Base-by-base conservation (phyloP, 2,888 invertebrate genomes). In the Cantharis rustica region DNA sequence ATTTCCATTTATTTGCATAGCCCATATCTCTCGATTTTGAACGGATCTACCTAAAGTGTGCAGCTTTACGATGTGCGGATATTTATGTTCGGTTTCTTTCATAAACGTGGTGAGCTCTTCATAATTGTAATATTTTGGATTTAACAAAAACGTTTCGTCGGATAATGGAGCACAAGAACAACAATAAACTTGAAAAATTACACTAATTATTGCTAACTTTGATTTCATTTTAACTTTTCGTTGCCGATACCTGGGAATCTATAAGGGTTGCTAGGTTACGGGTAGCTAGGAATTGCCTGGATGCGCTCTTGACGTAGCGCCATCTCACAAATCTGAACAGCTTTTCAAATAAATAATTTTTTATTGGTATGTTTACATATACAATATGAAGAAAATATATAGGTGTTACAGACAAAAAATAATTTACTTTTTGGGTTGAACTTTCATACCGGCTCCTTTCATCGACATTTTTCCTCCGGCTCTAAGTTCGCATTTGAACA, bases 31-130 rank as follows among this genome's bases (percentile, higher is more conserved):
- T 11, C 96, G 90, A 31, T 93, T 94, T 87, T 95, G 91, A 0
- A 95, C 93, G 0, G 97, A 96, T 85, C 94, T 93, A 0, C 99
- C 99, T 69, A 98, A 93, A 7, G 92, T 92, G 83, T 93, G 93
- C 1, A 95, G 89, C 82, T 91, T 93, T 0, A 93, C 94, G 71
- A 95, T 87, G 77, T 92, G 89, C 47, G 96, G 95, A 88, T 93
- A 94, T 0, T 90, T 89, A 61, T 89, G 86, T 80, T 91, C 91
- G 47, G 96, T 88, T 62, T 92, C 89, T 62, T 90, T 88, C 69
- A 95, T 92, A 71, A 94, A 86, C 79, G 90, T 90, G 62, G 93
- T 91, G 63, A 96, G 88, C 78, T 95, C 93, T 26, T 93, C 91
- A 85, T 96, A 94, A 81, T 91, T 91, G 13, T 91, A 91, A 86